Percentiles rank a stretch among this genome's conserved stretches.
Conservation (phyloP, 1,140 invertebrate species). For the Arion vulgaris region DNA sequence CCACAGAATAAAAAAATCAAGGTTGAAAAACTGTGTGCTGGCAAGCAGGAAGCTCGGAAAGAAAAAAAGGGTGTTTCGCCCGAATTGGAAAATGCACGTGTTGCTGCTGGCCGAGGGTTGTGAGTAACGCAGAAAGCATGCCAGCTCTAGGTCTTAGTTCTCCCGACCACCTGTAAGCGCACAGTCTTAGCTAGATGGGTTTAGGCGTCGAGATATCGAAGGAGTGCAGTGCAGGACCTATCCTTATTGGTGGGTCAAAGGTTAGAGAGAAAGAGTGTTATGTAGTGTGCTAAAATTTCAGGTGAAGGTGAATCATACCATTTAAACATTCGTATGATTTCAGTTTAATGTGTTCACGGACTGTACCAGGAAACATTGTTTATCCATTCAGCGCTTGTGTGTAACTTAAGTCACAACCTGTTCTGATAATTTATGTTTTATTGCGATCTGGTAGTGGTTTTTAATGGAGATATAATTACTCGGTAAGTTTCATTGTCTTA, state of each 20-base stretch:
- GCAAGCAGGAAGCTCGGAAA: background rate
- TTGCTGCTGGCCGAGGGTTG: background rate
- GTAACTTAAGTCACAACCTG: too few species aligned
- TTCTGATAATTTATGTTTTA: too few species aligned
- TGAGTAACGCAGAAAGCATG: background rate
- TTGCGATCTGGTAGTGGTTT: too few species aligned
- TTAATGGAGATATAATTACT: too few species aligned
- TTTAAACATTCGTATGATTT: background rate
- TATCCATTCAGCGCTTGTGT: background rate
- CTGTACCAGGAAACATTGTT: too few species aligned
- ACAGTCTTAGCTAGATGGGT: background rate
- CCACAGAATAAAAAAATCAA: background rate
- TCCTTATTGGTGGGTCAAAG: background rate
- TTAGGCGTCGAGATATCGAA: background rate
- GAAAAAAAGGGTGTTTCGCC: background rate
- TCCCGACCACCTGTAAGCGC: background rate
- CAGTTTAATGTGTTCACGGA: background rate
- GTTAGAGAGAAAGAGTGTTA: background rate
- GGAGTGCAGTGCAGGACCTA: too few species aligned
- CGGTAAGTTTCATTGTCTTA: too few species aligned
- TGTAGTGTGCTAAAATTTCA: background rate
- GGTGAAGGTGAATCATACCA: background rate
- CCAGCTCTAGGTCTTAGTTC: background rate
- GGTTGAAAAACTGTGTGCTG: background rate
- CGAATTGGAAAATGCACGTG: background rate